phyloP scores from a whole-genome alignment of 2,113 vertebrate genomes.

The Paradoxurus hermaphroditus region DNA sequence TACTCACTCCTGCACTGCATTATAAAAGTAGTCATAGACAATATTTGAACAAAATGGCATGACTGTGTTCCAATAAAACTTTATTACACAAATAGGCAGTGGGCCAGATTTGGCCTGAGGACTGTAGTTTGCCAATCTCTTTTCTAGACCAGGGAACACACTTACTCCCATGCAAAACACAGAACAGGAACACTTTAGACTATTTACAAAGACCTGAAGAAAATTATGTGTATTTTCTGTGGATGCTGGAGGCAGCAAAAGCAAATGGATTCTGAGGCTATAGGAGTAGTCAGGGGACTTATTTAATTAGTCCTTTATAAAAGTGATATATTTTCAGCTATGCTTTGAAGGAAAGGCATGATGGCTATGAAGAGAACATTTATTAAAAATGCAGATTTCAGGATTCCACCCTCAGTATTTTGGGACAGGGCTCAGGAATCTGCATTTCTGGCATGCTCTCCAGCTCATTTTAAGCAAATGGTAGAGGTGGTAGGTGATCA shows the following conservation, averaged over 20 bases:
- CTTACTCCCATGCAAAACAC: not conserved
- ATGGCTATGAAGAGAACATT: not conserved
- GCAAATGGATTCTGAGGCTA: not conserved
- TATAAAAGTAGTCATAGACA: not conserved
- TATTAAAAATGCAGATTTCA: not conserved
- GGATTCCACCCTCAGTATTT: not conserved
- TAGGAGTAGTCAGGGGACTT: not conserved
- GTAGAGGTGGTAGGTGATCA: not conserved
- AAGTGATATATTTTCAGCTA: not conserved
- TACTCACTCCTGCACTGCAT: not conserved
- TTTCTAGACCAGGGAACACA: not conserved
- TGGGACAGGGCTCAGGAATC: not conserved
- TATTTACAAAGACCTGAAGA: not conserved
- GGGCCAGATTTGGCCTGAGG: not conserved
- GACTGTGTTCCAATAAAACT: not conserved
- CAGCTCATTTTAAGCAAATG: not conserved
- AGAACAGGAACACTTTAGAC: not conserved
- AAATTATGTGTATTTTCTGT: not conserved
- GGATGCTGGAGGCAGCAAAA: not conserved
- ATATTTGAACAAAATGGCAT: not conserved
- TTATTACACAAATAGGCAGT: not conserved
- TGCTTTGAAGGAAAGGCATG: not conserved
- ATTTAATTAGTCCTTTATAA: conserved; percentile 21
- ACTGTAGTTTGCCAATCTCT: not conserved
- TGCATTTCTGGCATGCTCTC: not conserved